Evolutionary conservation across 2,113 vertebrate genomes (phyloP).

Genomic region (Cebidichthys violaceus): DNA sequence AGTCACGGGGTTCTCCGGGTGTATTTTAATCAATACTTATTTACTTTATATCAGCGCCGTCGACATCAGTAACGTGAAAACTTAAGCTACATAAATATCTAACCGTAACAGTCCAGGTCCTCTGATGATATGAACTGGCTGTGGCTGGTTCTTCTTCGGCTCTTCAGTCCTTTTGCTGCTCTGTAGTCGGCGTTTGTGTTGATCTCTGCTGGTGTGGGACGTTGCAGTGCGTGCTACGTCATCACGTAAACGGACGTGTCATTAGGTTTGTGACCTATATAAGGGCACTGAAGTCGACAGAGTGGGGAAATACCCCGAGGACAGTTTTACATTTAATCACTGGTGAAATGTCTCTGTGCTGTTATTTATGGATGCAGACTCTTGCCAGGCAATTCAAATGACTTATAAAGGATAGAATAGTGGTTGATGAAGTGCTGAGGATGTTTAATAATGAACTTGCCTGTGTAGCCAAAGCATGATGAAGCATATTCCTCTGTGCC

Average conservation of each 20-base stretch:
- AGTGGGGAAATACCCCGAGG: constrained; percentile 69
- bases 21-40: neutral
- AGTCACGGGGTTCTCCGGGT: constrained; percentile 17
- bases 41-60: neutral
- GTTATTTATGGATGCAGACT: neutral
- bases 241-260: constrained; percentile 44
- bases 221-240: constrained; percentile 50
- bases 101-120: neutral
- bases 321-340: constrained; percentile 21
- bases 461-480: neutral
- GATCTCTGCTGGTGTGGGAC: constrained; percentile 42
- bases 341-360: neutral
- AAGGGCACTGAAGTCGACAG: constrained; percentile 63
- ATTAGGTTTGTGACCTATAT: neutral
- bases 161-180: constrained; percentile 22
- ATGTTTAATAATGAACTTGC: too few relatives aligned
- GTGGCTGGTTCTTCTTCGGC: constrained; percentile 7
- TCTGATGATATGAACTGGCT: constrained; percentile 2
- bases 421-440: neutral
- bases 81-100: neutral
- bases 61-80: neutral
- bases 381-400: neutral
- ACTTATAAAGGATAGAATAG: neutral
- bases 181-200: constrained; percentile 57
- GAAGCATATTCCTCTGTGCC: neutral